phyloP scores from a whole-genome alignment of 2,888 invertebrate species.

The Platycheirus rosarum region DNA sequence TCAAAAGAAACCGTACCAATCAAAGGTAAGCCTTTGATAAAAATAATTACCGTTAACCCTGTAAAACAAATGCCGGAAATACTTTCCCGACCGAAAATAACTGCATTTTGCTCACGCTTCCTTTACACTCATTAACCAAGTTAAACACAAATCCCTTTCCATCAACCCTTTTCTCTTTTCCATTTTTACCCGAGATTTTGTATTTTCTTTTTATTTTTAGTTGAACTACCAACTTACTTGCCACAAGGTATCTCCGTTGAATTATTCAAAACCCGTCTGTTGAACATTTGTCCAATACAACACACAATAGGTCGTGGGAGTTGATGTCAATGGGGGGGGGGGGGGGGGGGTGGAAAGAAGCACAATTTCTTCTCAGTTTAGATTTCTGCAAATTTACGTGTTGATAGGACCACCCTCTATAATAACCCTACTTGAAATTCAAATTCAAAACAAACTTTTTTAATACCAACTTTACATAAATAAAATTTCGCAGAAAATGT shows the following conservation, averaged over 20 bases:
- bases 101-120: conserved; percentile 27
- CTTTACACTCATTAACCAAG: conserved; percentile 10
- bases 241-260: conserved; percentile 21
- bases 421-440: conserved; percentile 50
- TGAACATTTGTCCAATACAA: conserved; percentile 37
- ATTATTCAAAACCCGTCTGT: conserved; percentile 31
- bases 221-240: conserved; percentile 14
- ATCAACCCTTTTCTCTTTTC: not conserved
- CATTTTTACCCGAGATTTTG: not conserved
- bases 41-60: no score
- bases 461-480: conserved; percentile 58
- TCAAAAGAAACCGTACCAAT: no score
- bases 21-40: no score
- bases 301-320: conserved; percentile 15
- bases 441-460: conserved; percentile 61
- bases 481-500: conserved; percentile 32
- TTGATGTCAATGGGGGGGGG: no score
- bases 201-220: conserved; percentile 5
- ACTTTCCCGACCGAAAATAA: conserved; percentile 6
- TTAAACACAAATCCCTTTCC: conserved; percentile 18
- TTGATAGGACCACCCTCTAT: conserved; percentile 33
- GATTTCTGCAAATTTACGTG: conserved; percentile 39
- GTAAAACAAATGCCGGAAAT: no score
- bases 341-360: no score
- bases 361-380: not conserved